Conservation (phyloP, 1,140 invertebrate genomes). For the Lordiphosa clarofinis region DNA sequence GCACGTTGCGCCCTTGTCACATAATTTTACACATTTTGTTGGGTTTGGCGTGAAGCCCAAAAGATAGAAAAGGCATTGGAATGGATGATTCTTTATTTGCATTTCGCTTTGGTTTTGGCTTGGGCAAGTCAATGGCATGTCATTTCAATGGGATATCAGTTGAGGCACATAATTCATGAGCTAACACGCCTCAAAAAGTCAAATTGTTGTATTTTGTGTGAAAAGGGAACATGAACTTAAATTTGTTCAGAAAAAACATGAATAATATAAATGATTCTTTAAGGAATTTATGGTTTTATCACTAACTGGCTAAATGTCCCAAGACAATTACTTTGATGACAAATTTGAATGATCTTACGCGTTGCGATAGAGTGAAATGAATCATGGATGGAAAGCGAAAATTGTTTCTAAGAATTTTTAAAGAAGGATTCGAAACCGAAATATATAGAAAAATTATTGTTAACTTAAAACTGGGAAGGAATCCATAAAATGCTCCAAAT, state of each 20-base stretch:
- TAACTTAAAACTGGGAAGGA: too few species aligned
- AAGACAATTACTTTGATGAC: too few species aligned
- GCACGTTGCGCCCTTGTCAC: constrained; percentile 56
- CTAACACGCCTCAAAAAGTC: constrained; percentile 62
- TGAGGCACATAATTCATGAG: constrained; percentile 58
- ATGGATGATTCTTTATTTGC: constrained; percentile 58
- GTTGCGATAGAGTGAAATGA: too few species aligned
- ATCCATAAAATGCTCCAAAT: too few species aligned
- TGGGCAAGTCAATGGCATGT: constrained; percentile 22
- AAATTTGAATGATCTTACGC: too few species aligned
- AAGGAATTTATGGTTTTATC: too few species aligned
- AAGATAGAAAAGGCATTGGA: constrained; percentile 40
- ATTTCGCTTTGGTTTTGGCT: constrained; percentile 64
- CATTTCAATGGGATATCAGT: constrained; percentile 7
- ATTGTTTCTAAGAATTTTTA: too few species aligned
- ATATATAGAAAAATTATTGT: too few species aligned
- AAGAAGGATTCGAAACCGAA: too few species aligned
- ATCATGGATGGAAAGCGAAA: too few species aligned
- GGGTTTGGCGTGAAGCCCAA: constrained; percentile 18
- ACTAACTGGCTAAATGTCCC: too few species aligned
- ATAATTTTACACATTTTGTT: constrained; percentile 44
- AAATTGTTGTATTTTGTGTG: constrained; percentile 3
- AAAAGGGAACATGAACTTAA: constrained; percentile 1
- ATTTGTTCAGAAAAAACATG: constrained; percentile 17
- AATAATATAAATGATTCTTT: constrained; percentile 17